phyloP scores from a whole-genome alignment of 2,888 invertebrate species.

The Beris chalybata region DNA sequence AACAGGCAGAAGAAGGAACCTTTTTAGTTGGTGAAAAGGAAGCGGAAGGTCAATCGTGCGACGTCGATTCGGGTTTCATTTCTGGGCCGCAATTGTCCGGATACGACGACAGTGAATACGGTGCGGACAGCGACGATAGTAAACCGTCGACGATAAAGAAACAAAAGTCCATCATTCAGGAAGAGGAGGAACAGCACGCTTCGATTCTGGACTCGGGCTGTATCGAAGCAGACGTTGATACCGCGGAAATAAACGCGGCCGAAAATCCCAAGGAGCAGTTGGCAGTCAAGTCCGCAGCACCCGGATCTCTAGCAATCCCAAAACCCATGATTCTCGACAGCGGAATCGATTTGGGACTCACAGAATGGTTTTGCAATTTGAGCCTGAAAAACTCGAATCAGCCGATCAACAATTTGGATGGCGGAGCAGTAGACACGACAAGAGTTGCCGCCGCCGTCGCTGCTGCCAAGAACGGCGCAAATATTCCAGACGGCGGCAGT shows the following conservation, averaged over 20 bases:
- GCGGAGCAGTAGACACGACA: slow-evolving; percentile 36
- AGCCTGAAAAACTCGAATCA: slow-evolving; percentile 55
- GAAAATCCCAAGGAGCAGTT: slow-evolving; percentile 33
- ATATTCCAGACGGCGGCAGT: slow-evolving; percentile 36
- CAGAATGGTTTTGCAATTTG: slow-evolving; percentile 66
- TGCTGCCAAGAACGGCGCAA: slow-evolving; percentile 32
- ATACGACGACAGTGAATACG: slow-evolving; percentile 31
- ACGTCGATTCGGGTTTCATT: slow-evolving; percentile 57
- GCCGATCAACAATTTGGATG: slow-evolving; percentile 40
- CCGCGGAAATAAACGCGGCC: slow-evolving; percentile 37
- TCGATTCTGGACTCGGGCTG: slow-evolving; percentile 47
- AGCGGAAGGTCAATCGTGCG: slow-evolving; percentile 36
- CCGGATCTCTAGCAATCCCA: slow-evolving; percentile 1
- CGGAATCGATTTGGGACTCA: slow-evolving; percentile 54
- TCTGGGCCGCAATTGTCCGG: slow-evolving; percentile 55
- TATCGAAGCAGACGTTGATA: slow-evolving; percentile 43
- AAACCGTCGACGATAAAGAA: neutral
- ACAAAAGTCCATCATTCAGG: neutral
- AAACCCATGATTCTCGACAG: slow-evolving; percentile 62
- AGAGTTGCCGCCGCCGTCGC: slow-evolving; percentile 37
- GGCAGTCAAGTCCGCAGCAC: slow-evolving; percentile 37
- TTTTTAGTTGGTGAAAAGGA: slow-evolving; percentile 6
- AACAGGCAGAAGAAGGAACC: slow-evolving; percentile 12
- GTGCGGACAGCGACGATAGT: slow-evolving; percentile 11
- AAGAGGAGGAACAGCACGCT: slow-evolving; percentile 31